phyloP scores from a whole-genome alignment of 2,797 vertebrate species.

The Holocentrus rufus region DNA sequence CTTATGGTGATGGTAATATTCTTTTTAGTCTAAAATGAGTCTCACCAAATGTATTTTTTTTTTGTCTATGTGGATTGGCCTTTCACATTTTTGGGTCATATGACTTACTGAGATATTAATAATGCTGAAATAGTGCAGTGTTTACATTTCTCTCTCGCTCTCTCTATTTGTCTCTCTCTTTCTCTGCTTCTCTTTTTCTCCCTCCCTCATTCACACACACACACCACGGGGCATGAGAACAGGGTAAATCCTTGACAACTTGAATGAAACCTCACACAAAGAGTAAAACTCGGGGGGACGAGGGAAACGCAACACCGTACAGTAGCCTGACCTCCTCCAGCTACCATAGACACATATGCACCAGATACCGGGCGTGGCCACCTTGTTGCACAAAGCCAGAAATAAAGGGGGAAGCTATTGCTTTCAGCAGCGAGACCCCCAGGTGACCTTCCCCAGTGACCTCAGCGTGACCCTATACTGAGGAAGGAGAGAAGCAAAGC shows the following conservation, averaged over 20 bases:
- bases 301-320: slow-evolving; percentile 82
- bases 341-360: slow-evolving; percentile 75
- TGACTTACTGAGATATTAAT: slow-evolving; percentile 67
- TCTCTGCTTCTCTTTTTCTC: slow-evolving; percentile 45
- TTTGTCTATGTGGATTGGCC: slow-evolving; percentile 37
- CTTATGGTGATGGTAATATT: slow-evolving; percentile 60
- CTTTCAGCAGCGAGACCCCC: slow-evolving; percentile 81
- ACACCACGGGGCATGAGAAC: slow-evolving; percentile 76
- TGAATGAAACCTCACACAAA: slow-evolving; percentile 81
- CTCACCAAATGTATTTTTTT: slow-evolving; percentile 46
- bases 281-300: slow-evolving; percentile 71
- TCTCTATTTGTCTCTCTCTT: slow-evolving; percentile 54
- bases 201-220: slow-evolving; percentile 29
- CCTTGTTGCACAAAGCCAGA: slow-evolving; percentile 76
- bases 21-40: slow-evolving; percentile 56
- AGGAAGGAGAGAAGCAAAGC: slow-evolving; percentile 71
- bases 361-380: slow-evolving; percentile 81
- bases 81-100: slow-evolving; percentile 62
- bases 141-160: slow-evolving; percentile 66
- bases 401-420: slow-evolving; percentile 79
- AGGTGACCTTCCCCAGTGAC: slow-evolving; percentile 78
- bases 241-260: slow-evolving; percentile 74
- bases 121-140: slow-evolving; percentile 59
- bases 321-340: slow-evolving; percentile 77
- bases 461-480: slow-evolving; percentile 75